These are phyloP conservation scores for Celastrina argiolus DNA, from an alignment of 2,888 invertebrate genomes.

Conservation along the genomic window DNA sequence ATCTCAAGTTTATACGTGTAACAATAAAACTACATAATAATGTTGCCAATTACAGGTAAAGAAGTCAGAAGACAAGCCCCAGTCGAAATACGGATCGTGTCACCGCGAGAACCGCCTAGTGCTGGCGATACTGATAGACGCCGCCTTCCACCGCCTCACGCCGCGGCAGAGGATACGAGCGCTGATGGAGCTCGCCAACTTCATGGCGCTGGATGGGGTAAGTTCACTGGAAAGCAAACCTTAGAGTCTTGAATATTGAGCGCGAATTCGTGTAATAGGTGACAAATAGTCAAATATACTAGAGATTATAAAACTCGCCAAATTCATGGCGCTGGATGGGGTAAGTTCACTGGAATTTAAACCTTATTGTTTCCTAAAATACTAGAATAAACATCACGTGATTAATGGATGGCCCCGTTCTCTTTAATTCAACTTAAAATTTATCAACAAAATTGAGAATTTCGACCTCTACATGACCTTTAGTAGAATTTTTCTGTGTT, in stretches of 20 bases:
- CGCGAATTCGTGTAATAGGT: background rate
- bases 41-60: conserved; percentile 62
- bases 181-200: conserved; percentile 83
- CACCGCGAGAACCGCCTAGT: conserved; percentile 68
- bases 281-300: no score
- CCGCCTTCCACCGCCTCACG: conserved; percentile 79
- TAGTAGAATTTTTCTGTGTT: background rate
- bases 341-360: background rate
- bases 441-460: no score
- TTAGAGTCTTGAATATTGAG: background rate
- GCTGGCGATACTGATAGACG: conserved; percentile 83
- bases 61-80: conserved; percentile 61
- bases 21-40: no score
- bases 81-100: conserved; percentile 67
- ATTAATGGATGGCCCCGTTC: no score
- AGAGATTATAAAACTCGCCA: no score
- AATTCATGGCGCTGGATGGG: conserved; percentile 43
- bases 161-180: conserved; percentile 81
- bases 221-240: conserved; percentile 38
- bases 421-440: no score
- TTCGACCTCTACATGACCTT: no score
- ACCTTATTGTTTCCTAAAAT: no score
- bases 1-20: no score
- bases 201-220: conserved; percentile 83
- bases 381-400: no score